These are phyloP conservation scores for Morpho achilles DNA, from an alignment of 2,888 invertebrate species.

Conservation along the genomic window DNA sequence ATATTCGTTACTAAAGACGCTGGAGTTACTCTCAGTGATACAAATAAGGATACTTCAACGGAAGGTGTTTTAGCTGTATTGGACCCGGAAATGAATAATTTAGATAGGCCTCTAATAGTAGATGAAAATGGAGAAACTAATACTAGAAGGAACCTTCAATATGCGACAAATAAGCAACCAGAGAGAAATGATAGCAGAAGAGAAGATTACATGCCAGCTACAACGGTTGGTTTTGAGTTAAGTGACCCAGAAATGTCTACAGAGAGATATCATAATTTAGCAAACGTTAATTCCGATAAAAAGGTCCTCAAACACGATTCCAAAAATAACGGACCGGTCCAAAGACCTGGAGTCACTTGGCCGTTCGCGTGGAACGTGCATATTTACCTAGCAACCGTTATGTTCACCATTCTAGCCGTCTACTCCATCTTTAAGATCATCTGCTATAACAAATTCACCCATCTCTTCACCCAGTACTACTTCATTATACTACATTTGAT, in stretches of 20 bases:
- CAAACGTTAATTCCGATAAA: conserved; percentile 78
- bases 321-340: conserved; percentile 58
- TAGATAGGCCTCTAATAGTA: conserved; percentile 70
- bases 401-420: conserved; percentile 90
- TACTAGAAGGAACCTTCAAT: conserved; percentile 71
- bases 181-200: conserved; percentile 56
- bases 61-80: conserved; percentile 72
- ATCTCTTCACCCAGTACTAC: conserved; percentile 92
- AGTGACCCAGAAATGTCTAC: conserved; percentile 75
- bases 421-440: conserved; percentile 93
- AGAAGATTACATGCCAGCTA: conserved; percentile 63
- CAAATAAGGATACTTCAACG: conserved; percentile 63
- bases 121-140: conserved; percentile 75
- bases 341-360: conserved; percentile 82
- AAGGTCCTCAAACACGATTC: conserved; percentile 64
- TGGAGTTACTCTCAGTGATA: conserved; percentile 66
- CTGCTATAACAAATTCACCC: conserved; percentile 91
- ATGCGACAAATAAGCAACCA: conserved; percentile 56
- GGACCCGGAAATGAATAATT: conserved; percentile 74
- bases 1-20: conserved; percentile 64
- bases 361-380: conserved; percentile 95
- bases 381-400: conserved; percentile 90
- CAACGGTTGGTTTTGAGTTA: conserved; percentile 67
- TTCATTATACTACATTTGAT: conserved; percentile 92
- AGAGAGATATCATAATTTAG: conserved; percentile 78